Base-by-base conservation (phyloP, 2,113 vertebrate species). In the Eulacestoma nigropectus region DNA sequence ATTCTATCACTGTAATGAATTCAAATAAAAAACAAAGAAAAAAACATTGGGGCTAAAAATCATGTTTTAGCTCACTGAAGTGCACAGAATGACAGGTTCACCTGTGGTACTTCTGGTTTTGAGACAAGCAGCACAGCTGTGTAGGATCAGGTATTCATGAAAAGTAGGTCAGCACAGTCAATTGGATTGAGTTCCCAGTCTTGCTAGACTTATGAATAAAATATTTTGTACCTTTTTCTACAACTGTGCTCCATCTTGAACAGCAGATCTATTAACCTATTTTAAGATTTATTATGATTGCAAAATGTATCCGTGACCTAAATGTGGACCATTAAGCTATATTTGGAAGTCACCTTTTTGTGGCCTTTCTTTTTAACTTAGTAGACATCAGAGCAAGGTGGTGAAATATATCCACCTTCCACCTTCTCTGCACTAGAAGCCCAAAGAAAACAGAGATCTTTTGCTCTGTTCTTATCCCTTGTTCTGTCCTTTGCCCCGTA, bases 131-230 rank as follows among this genome's bases (percentile, higher is more conserved):
- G 63, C 53, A 64, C 0, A 9, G 57, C 56, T 73, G 42, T 22
- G 64, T 93, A 92, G 88, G 72, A 94, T 93, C 68, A 46, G 83
- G 80, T 95, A 87, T 72, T 94, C 69, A 65, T 21, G 64, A 74
- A 96, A 96, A 96, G 60, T 94, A 95, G 95, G 96, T 95, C 90
- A 96, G 68, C 2, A 4, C 56, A 86, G 67, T 81, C 79, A 93
- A 53, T 78, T 0, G 2, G 53, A 65, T 70, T 75, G 80, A 94
- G 56, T 56, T 92, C 60, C 41, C 33, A 44, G 68, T 60, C 59
- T 74, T 86, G 79, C 53, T 68, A 80, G 41, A 56, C 29, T 88
- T 92, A 91, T 87, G 80, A 95, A 96, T 94, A 94, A 95, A 96
- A 97, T 81, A 96, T 91, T 90, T 69, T 39, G 26, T 87, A 75